Conservation (phyloP, 2,113 vertebrate species). For the Rissa tridactyla region DNA sequence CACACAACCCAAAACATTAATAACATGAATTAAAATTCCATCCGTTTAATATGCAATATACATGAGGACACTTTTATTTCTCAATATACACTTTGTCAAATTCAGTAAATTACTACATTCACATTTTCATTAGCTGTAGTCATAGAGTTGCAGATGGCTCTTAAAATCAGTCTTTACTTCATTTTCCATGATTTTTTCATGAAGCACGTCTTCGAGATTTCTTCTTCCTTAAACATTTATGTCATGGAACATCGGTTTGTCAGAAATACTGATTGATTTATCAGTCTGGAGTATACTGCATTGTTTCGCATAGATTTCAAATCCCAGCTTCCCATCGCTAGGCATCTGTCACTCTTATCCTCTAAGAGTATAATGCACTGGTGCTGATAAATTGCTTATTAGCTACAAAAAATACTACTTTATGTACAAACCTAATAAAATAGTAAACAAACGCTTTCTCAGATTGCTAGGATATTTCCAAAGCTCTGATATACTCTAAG, state of each 20-base stretch:
- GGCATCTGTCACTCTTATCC: background rate
- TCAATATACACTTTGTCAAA: background rate
- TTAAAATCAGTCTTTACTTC: background rate
- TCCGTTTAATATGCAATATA: background rate
- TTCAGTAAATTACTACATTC: background rate
- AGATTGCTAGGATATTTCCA: background rate
- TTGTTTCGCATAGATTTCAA: background rate
- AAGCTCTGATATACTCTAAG: background rate
- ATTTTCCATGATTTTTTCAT: conserved; percentile 2
- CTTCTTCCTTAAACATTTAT: background rate
- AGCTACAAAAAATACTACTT: background rate
- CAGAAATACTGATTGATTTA: background rate
- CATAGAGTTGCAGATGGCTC: background rate
- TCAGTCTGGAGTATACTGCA: background rate
- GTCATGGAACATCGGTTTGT: background rate
- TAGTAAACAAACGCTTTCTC: background rate
- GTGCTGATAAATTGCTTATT: background rate
- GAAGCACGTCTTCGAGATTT: background rate
- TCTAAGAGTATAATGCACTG: background rate
- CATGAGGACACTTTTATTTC: background rate
- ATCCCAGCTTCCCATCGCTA: background rate
- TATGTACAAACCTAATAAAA: background rate
- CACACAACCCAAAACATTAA: background rate
- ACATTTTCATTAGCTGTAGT: background rate
- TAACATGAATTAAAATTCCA: background rate